Base-by-base conservation (phyloP, 1,140 invertebrate genomes). In the Trichomalopsis sarcophagae region DNA sequence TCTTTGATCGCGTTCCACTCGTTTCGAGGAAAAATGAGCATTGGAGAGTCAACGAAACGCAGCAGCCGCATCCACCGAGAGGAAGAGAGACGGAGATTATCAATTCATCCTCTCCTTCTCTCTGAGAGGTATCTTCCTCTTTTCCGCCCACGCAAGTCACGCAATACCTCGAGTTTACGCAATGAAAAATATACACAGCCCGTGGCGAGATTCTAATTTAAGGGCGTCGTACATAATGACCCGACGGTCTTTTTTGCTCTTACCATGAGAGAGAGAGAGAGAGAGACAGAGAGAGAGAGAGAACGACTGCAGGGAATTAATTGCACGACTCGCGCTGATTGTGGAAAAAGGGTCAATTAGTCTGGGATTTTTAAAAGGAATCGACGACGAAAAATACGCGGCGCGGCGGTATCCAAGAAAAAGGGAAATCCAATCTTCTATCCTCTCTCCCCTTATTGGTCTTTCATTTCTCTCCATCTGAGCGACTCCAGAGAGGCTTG, bases 261-360 rank as follows among this genome's bases (percentile, higher is more conserved):
- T 30, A 17, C 14, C 27, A 11, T 21, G 11, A 27, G 27, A 27
- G 27, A 27, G 1, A 27, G 27, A 27, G 27, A 27, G 27, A 27
- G 27, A 27, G 27, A 27, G 27, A 27, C 1, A 27, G 27, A 27
- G 27, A 27, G 27, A 27, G 27, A 27, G 27, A 27, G 27, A 2
- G 27, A 27, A 27, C 23, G n/a, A 33, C 0, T 80, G 66, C n/a
- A 69, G 27, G 27, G 27, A 27, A 27, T 76, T 84, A 84, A 84
- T 73, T 78, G 40, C 36, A 23, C 40, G 40, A 17, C 47, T 17
- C 2, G 27, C 2, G 17, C 47, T 74, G 77, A 74, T 73, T 62
- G 77, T 27, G 47, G 17, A 44, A 62, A 75, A 71, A 78, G 62
- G 33, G 55, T 62, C 75, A 50, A 84, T 84, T 71, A 84, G 82